Conservation (phyloP, 2,797 vertebrate species). For the Eurystomus glaucurus region DNA sequence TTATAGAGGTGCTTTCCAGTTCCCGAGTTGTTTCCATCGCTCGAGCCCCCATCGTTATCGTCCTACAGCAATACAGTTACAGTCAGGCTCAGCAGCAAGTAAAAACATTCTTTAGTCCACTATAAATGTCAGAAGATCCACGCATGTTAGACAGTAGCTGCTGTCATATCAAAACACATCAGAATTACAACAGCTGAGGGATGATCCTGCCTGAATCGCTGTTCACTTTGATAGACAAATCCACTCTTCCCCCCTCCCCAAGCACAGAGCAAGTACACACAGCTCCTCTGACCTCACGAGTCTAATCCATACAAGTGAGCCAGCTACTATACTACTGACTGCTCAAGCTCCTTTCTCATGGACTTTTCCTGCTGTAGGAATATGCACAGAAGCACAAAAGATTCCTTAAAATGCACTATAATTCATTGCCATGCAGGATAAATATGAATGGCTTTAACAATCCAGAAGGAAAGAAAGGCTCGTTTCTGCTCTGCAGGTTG, state of each 20-base stretch:
- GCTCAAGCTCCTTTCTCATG: constrained; percentile 75
- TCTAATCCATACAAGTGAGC: constrained; percentile 75
- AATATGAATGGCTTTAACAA: constrained; percentile 79
- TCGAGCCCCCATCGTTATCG: constrained; percentile 86
- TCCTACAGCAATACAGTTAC: constrained; percentile 78
- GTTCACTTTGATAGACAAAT: constrained; percentile 76
- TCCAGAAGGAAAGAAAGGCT: constrained; percentile 75
- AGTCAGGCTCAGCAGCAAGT: constrained; percentile 80
- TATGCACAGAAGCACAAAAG: constrained; percentile 75
- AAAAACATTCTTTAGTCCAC: constrained; percentile 82
- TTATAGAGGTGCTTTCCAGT: constrained; percentile 85
- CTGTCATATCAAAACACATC: constrained; percentile 76
- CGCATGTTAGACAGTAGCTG: constrained; percentile 70
- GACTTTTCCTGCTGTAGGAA: constrained; percentile 75
- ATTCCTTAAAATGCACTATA: constrained; percentile 76
- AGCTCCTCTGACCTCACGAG: constrained; percentile 82
- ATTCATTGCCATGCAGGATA: constrained; percentile 77
- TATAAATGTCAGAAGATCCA: constrained; percentile 69
- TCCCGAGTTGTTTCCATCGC: constrained; percentile 82
- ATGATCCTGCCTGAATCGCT: constrained; percentile 71
- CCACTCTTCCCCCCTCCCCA: constrained; percentile 33
- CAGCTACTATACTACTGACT: constrained; percentile 75
- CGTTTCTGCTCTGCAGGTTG: constrained; percentile 73
- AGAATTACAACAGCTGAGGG: constrained; percentile 75
- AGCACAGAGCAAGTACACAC: constrained; percentile 73